Evolutionary conservation across 2,888 invertebrate genomes (phyloP), one percentile per base, ranked within the genome.

Genomic region (Congeria kusceri): DNA sequence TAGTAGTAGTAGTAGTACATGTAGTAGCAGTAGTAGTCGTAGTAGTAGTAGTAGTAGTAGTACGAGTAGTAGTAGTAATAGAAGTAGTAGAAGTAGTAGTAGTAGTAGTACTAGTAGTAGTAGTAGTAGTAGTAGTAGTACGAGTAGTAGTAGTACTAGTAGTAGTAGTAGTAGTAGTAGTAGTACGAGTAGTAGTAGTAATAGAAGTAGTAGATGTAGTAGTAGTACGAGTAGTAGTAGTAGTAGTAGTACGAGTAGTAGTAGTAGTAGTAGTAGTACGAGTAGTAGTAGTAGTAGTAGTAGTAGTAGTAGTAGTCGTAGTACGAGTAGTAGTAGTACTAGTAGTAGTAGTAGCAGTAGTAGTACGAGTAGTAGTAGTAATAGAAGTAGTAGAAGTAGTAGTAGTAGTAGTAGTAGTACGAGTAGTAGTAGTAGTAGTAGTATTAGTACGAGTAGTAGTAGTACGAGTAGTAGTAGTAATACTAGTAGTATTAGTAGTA

Each of bases 91-190:
- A n/a, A n/a, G n/a, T n/a, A n/a, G n/a, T n/a, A n/a, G n/a, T n/a
- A n/a, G n/a, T n/a, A n/a, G n/a, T n/a, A n/a, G n/a, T n/a, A n/a
- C 18, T 61, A 69, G 46, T 39, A 66, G 66, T 58, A 66, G 56
- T 20, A 29, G 5, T 18, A 27, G 7, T 20, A 27, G 20, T 29
- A 62, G 62, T 62, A 62, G 29, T 15, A 29, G 29, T 11, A 29
- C 15, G 11, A 62, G 62, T 62, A 62, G 62, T 62, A 62, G 62
- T 62, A 62, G 39, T 62, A 62, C 18, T 32, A 62, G 58, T 67
- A 63, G 58, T 67, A 67, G 57, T 67, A 67, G 58, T 67, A 25
- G 58, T 67, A 61, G 58, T 67, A 32, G 62, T 62, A 62, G 62
- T 62, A 62, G 32, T 32, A 62, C 29, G 23, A 62, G 62, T 62